Percentiles rank a stretch among this genome's conserved stretches.
Evolutionary conservation across 2,797 vertebrate genomes (phyloP).

Genomic region (Gambelia wislizenii): DNA sequence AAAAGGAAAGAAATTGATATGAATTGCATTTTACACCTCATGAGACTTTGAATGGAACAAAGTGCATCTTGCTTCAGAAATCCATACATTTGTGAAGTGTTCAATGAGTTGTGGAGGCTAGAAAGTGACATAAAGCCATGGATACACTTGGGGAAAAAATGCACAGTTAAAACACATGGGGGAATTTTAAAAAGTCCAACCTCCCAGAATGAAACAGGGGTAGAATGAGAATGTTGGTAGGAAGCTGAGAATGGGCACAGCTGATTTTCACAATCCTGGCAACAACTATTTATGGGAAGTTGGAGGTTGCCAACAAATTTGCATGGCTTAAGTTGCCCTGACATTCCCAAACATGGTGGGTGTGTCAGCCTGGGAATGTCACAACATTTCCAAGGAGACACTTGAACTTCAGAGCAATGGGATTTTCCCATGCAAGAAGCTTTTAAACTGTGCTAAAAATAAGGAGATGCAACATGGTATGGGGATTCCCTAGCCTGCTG

Average conservation of each 20-base stretch:
- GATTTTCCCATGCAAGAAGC: background rate
- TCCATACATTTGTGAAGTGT: background rate
- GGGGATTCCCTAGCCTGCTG: constrained; percentile 1
- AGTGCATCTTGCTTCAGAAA: background rate
- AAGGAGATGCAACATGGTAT: background rate
- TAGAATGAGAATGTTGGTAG: background rate
- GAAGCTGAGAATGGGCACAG: background rate
- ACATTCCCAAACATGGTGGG: background rate
- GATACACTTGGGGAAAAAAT: background rate
- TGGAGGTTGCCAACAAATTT: constrained; percentile 8
- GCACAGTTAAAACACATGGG: background rate
- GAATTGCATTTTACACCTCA: background rate
- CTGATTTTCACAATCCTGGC: background rate
- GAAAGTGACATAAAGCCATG: background rate
- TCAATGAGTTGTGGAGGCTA: background rate
- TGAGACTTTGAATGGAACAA: background rate
- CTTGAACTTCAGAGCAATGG: constrained; percentile 7
- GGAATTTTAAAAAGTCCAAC: background rate
- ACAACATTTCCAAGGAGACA: constrained; percentile 2
- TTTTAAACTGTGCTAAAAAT: constrained; percentile 11
- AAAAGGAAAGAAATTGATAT: background rate
- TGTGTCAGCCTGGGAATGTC: background rate
- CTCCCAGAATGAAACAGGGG: background rate
- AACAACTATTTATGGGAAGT: background rate
- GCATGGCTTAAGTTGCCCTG: background rate